Conservation (phyloP, 2,888 invertebrate genomes). For the Gastrophysa polygoni region DNA sequence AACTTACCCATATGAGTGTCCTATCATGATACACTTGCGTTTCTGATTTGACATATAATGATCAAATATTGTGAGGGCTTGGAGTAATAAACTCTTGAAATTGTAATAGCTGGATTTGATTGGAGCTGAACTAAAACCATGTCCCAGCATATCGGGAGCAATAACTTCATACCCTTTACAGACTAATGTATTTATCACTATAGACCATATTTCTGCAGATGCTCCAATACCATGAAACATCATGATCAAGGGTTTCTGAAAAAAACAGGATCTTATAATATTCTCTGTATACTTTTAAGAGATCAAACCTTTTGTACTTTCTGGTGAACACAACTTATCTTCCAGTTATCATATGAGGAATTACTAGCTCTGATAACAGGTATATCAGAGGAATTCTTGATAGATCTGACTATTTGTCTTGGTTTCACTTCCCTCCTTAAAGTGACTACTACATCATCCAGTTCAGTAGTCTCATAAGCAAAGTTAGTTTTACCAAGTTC, state of each 20-base stretch:
- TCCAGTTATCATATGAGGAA: conserved; percentile 15
- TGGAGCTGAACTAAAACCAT: conserved; percentile 70
- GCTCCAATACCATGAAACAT: conserved; percentile 73
- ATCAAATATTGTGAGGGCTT: conserved; percentile 66
- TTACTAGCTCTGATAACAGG: background rate
- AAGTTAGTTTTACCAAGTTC: conserved; percentile 47
- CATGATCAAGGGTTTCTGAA: conserved; percentile 63
- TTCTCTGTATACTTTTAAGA: conserved; percentile 4
- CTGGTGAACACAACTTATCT: conserved; percentile 34
- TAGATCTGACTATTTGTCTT: conserved; percentile 6
- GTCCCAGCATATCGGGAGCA: conserved; percentile 71
- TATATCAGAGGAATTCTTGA: background rate
- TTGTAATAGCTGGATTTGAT: conserved; percentile 62
- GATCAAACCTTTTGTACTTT: conserved; percentile 37
- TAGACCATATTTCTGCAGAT: conserved; percentile 67
- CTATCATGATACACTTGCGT: background rate
- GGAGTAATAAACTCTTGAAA: conserved; percentile 65
- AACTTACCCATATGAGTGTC: background rate
- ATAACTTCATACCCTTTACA: conserved; percentile 66
- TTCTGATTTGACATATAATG: conserved; percentile 59
- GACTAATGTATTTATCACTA: conserved; percentile 65
- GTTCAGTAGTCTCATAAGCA: conserved; percentile 47
- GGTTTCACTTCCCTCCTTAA: conserved; percentile 32
- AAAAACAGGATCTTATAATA: conserved; percentile 4
- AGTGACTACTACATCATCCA: conserved; percentile 41